Percentiles rank a stretch among this genome's conserved stretches.
phyloP scores from a whole-genome alignment of 2,113 vertebrate species.

The Clarias macrocephalus region DNA sequence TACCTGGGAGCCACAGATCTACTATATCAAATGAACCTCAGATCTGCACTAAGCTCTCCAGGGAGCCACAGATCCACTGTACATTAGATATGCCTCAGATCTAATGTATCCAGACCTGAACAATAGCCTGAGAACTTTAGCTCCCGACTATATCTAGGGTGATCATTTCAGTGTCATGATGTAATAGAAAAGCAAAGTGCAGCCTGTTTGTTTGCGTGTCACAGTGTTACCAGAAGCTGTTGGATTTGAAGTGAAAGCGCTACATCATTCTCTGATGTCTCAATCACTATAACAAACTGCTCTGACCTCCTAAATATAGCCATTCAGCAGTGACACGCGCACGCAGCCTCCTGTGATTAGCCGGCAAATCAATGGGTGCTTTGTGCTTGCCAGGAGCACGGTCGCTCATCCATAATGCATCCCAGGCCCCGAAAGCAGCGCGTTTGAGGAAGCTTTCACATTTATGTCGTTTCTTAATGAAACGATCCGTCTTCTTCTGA shows the following conservation, averaged over 20 bases:
- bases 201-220: background rate
- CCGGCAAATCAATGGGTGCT: constrained; percentile 69
- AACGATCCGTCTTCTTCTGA: constrained; percentile 74
- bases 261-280: constrained; percentile 20
- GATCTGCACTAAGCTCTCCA: background rate
- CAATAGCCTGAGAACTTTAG: background rate
- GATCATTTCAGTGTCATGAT: background rate
- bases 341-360: constrained; percentile 67
- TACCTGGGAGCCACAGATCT: background rate
- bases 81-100: background rate
- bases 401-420: constrained; percentile 73
- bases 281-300: constrained; percentile 33
- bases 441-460: constrained; percentile 61
- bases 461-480: constrained; percentile 65
- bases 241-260: constrained; percentile 1
- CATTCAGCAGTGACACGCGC: constrained; percentile 57
- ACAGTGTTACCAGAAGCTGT: background rate
- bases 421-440: constrained; percentile 59
- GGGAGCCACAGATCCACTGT: background rate
- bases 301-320: constrained; percentile 48
- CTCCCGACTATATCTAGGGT: background rate
- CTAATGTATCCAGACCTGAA: background rate
- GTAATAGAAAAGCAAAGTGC: background rate
- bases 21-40: background rate
- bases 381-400: constrained; percentile 60